Evolutionary conservation across 2,888 invertebrate species (phyloP).

Genomic region (Eledone cirrhosa): DNA sequence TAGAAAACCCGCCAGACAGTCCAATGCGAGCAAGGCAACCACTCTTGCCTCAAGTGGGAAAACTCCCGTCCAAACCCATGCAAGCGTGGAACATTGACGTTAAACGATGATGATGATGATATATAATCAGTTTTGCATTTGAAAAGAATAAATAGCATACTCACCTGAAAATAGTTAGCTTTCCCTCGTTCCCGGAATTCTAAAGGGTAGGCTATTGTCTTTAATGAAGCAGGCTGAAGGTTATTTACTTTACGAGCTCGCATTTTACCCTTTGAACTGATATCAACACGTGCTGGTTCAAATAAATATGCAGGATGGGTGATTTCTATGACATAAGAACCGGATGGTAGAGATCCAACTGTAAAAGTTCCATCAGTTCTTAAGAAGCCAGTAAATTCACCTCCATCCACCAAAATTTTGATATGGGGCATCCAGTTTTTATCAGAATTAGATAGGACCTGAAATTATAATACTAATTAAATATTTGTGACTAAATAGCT

Average conservation of each 20-base stretch:
- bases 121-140: constrained; percentile 95
- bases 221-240: constrained; percentile 87
- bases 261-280: constrained; percentile 96
- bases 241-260: constrained; percentile 93
- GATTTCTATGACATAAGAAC: constrained; percentile 91
- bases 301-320: constrained; percentile 89
- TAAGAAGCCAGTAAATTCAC: constrained; percentile 86
- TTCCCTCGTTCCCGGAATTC: constrained; percentile 85
- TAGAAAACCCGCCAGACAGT: too few species aligned
- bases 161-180: constrained; percentile 79
- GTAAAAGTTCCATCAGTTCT: constrained; percentile 90
- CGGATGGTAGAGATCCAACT: constrained; percentile 75
- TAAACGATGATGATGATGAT: too few species aligned
- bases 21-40: too few species aligned
- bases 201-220: constrained; percentile 85
- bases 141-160: constrained; percentile 84
- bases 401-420: constrained; percentile 81
- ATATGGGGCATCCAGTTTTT: constrained; percentile 63
- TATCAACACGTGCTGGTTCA: constrained; percentile 94
- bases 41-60: too few species aligned
- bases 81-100: too few species aligned
- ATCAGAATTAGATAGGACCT: constrained; percentile 56
- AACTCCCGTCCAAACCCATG: too few species aligned
- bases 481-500: too few species aligned
- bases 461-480: constrained; percentile 35